Percentiles rank a stretch among this genome's conserved stretches.
Evolutionary conservation across 2,113 vertebrate species (phyloP).

Genomic region (Thamnaconus septentrionalis): DNA sequence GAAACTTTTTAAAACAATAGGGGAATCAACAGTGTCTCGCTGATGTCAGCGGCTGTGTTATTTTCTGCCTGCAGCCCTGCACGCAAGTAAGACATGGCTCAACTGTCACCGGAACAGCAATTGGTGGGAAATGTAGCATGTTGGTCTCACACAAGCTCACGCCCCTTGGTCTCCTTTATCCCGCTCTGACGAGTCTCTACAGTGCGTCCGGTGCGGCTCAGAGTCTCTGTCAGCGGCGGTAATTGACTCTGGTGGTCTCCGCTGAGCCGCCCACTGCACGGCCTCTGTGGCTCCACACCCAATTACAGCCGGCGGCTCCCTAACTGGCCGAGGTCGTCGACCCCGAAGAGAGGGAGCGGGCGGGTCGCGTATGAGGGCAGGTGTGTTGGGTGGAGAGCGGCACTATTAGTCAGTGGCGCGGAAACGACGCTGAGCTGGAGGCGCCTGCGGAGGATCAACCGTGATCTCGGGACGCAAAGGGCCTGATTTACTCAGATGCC

Average conservation of each 20-base stretch:
- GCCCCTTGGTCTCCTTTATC: slow-evolving; percentile 46
- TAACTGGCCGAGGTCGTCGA: slow-evolving; percentile 37
- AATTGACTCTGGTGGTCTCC: slow-evolving; percentile 68
- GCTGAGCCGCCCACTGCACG: slow-evolving; percentile 59
- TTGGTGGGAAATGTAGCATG: slow-evolving; percentile 33
- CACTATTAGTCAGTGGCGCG: slow-evolving; percentile 58
- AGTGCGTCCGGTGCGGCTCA: slow-evolving; percentile 52
- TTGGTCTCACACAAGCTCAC: slow-evolving; percentile 44
- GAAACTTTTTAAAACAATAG: no score
- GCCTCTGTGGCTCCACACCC: slow-evolving; percentile 58
- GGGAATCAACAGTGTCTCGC: no score
- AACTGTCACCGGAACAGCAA: slow-evolving; percentile 12
- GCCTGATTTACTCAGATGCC: no score
- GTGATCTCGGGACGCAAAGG: no score
- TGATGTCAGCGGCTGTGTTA: no score
- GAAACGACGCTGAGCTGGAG: slow-evolving; percentile 15
- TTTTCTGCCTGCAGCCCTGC: neutral
- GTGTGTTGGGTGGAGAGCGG: neutral
- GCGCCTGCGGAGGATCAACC: no score
- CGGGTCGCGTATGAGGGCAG: neutral
- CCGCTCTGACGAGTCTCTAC: slow-evolving; percentile 41
- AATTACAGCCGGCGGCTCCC: slow-evolving; percentile 64
- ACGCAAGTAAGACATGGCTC: slow-evolving; percentile 6
- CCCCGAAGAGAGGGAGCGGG: neutral
- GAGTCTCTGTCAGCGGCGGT: slow-evolving; percentile 57